Evolutionary conservation across 2,888 invertebrate species (phyloP), one percentile per base, ranked within the genome.

Genomic region (Andricus curvator): DNA sequence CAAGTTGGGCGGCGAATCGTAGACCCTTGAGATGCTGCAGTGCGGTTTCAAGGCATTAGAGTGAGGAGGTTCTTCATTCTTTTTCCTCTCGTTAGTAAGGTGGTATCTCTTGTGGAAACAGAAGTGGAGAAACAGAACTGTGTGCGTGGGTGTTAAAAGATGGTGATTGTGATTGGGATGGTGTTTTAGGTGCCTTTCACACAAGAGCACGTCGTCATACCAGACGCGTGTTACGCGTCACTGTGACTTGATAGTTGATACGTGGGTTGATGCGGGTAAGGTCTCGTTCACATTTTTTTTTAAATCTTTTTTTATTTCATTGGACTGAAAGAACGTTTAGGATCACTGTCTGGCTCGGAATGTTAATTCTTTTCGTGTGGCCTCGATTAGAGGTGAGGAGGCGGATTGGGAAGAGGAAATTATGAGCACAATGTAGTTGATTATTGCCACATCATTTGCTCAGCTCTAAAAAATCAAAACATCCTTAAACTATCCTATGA

Each of bases 241-340:
- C 29, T 70, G 20, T 70, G 70, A 70, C 70, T 70, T 29, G 25
- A 48, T 68, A 68, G 44, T 70, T 20, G 17, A 70, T 70, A 51
- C 70, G 70, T 70, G 29, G 70, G 70, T 29, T 70, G 70, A 56
- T 70, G 17, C 51, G 44, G 22, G 44, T 48, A 68, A 68, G 25
- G 48, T 68, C 68, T 48, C 25, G 9, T 51, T 70, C 20, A 29
- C 29, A 70, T 48, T 8, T 70, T 70, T 22, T 22, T 60, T 51
- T 20, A 20, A 20, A 51, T 13, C 25, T 2, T 62, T 62, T 62
- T 25, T 60, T 60, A 4, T 62, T 25, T 62, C 25, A 25, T 25
- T 62, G 2, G 4, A 13, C n/a, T 62, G 11, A 62, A 25, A 62
- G 13, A 62, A 62, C 25, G 25, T 13, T 62, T 62, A 62, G 15